Evolutionary conservation across 2,888 invertebrate species (phyloP), one percentile per base, ranked within the genome.

Genomic region (Pseudanteris insignis): DNA sequence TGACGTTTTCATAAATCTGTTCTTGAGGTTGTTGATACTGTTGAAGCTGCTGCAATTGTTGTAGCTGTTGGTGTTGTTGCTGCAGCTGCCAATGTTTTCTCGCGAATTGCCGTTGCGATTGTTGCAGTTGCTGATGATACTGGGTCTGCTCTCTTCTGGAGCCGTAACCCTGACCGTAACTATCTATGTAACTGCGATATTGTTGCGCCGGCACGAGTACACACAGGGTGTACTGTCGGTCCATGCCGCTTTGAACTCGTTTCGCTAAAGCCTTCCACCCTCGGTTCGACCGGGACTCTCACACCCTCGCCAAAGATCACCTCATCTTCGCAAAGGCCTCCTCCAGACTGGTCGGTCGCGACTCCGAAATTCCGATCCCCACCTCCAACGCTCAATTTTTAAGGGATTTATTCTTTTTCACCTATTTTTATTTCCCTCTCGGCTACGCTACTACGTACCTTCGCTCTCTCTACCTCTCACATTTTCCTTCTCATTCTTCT

Each of bases 351-450:
- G 77, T 70, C 75, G 75, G 72, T 74, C 72, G 73, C 74, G 74
- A 75, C 74, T 75, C 79, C 79, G 75, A 79, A 79, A 79, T 79
- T 79, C 79, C 79, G 65, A 77, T 77, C 78, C 79, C 78, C 77
- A 77, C 79, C 75, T 77, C 69, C 66, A 69, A 67, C 70, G 69
- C 70, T 73, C 73, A 76, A 77, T 79, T 79, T 79, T 79, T 78
- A 77, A 78, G 76, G 77, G 76, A 75, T 74, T 75, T 72, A 72
- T 72, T 67, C 69, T 73, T 75, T 77, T 75, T 74, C 70, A 60
- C 69, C 11, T 12, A 2, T 9, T 12, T 4, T 12, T 11, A 10
- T 11, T 57, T 62, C 69, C 12, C 36, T 69, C 70, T 34, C 24
- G 28, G 24, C 33, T 21, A 9, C 28, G 18, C 33, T n/a, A 26